Evolutionary conservation across 2,113 vertebrate genomes (phyloP), one percentile per base, ranked within the genome.

Genomic region (Paraplagusia blochii): DNA sequence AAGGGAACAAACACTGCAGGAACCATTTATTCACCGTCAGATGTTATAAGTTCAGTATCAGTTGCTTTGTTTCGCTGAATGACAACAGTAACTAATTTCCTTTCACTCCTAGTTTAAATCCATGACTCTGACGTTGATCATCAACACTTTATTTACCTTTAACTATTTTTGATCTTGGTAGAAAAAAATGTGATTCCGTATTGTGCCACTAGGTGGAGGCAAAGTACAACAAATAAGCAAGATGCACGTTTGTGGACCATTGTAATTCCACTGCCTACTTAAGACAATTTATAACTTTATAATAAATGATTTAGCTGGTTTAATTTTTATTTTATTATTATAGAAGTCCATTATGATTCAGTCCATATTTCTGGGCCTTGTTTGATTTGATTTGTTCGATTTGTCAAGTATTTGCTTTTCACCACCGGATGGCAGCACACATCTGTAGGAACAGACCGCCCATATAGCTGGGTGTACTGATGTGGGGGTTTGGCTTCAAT

Each of bases 391-490:
- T 11, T 40, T 11, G 11, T 39, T 12, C 2, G 6, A 29, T 47
- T 18, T 16, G 46, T 2, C 9, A n/a, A 36, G 9, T 38, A 50
- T 16, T 29, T 7, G 0, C 6, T 29, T 16, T 40, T 15, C 62
- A 43, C 64, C 89, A 85, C 82, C 76, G 87, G 90, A 85, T 89
- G 89, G 87, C 76, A 77, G 66, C 81, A 44, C 57, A 63, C 53
- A 58, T 71, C 85, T 79, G 58, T 44, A 16, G n/a, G 66, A 70
- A 16, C 29, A 3, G 38, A 52, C 43, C 40, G 44, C 46, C 18
- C 62, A n/a, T n/a, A n/a, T n/a, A 47, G 44, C 12, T 7, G n/a
- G 36, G 35, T 14, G 53, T 66, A 46, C 53, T 55, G 64, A 50
- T n/a, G 19, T 19, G 14, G 1, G 13, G 1, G 13, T 11, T 40